Base-by-base conservation (phyloP, 1,140 invertebrate genomes). In the Zeugodacus cucurbitae region DNA sequence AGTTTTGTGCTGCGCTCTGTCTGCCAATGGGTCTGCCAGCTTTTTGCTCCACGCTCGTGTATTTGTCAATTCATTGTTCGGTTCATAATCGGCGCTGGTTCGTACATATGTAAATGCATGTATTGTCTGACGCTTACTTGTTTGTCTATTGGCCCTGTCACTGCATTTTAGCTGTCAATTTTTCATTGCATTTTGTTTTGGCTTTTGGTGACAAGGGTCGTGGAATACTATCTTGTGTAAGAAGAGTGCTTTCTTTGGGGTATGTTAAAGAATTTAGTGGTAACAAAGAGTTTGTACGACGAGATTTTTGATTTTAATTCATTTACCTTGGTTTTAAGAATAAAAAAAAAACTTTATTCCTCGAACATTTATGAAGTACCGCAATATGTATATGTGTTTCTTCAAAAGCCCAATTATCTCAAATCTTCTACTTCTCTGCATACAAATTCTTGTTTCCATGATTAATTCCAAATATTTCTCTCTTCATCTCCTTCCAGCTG, bases 401-500 rank as follows among this genome's bases (percentile, higher is more conserved):
- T 17, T 54, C 2, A 54, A 17, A 54, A 2, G 14, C 14, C 48
- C 48, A 54, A 3, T 54, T 17, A 0, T 20, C 5, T 4, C 48
- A 14, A 54, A 54, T 17, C 4, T 54, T 20, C 3, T 17, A 54
- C 14, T 20, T 54, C 48, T 17, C 11, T 11, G 20, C 0, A 54
- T 2, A 0, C 48, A 20, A 4, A 20, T 5, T 54, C 2, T 54
- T 11, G 2, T 2, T 54, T 54, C 20, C 14, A 2, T 54, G 14
- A 54, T 3, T 54, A 54, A 54, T 54, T 54, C 14, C 14, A 17
- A 4, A 14, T 4, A 10, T 17, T 20, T 17, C 20, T 54, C 17
- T 17, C 0, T 54, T 20, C 14, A 17, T 54, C 14, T 54, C 48
- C 59, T 90, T 90, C 26, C 89, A 93, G 93, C 54, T 91, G 90